Percentiles rank a stretch among this genome's conserved stretches.
Evolutionary conservation across 2,888 invertebrate species (phyloP).

Genomic region (Acanthosepion pharaonis): DNA sequence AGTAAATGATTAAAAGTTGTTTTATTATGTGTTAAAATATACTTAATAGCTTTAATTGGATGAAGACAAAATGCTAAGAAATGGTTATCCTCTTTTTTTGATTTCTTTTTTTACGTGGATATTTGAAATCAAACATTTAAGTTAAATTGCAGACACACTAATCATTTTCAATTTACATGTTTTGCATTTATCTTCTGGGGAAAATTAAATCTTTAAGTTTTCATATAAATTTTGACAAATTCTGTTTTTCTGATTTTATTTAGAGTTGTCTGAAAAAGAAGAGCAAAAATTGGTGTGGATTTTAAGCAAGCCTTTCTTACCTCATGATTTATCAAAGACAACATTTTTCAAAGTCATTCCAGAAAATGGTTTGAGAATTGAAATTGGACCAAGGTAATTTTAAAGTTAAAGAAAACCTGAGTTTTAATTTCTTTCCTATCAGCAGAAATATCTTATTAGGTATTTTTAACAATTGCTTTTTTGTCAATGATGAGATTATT

Average conservation of each 20-base stretch:
- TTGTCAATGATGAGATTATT: no score
- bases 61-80: no score
- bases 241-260: constrained; percentile 44
- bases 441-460: not conserved
- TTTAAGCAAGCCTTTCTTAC: constrained; percentile 79
- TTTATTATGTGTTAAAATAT: no score
- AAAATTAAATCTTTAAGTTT: not conserved
- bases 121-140: no score
- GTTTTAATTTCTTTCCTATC: no score
- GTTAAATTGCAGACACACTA: no score
- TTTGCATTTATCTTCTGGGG: not conserved
- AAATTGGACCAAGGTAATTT: constrained; percentile 90
- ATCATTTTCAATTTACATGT: not conserved
- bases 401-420: not conserved
- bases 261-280: constrained; percentile 79
- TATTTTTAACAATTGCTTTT: no score
- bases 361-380: constrained; percentile 78
- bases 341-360: constrained; percentile 53
- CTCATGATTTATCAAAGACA: constrained; percentile 57
- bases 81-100: no score
- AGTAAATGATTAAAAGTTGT: no score
- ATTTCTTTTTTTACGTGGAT: no score
- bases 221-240: not conserved
- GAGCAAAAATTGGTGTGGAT: constrained; percentile 82
- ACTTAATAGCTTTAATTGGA: no score